phyloP scores from a whole-genome alignment of 2,113 vertebrate genomes.

The Pseudopipra pipra region DNA sequence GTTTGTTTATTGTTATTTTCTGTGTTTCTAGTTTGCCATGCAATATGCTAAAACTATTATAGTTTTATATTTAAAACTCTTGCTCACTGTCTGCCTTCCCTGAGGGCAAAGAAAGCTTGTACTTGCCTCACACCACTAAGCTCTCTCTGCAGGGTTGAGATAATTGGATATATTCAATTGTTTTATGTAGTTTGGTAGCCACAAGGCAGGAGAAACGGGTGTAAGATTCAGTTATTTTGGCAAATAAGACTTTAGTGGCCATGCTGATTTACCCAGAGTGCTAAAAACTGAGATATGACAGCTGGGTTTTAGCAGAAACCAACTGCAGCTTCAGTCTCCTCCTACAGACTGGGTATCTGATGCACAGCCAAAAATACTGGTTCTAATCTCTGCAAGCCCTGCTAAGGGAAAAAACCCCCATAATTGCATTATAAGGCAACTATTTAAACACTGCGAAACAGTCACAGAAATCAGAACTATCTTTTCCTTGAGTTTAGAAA shows the following conservation, averaged over 20 bases:
- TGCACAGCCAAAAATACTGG: background rate
- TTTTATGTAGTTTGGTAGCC: background rate
- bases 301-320: background rate
- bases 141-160: background rate
- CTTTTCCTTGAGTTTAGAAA: background rate
- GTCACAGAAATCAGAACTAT: background rate
- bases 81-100: background rate
- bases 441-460: background rate
- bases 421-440: background rate
- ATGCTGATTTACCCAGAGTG: background rate
- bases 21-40: background rate
- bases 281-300: background rate
- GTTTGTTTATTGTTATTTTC: background rate
- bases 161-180: background rate
- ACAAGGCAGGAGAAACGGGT: background rate
- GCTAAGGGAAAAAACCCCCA: background rate
- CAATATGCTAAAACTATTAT: background rate
- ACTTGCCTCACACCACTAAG: background rate
- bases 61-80: background rate
- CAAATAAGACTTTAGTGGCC: background rate
- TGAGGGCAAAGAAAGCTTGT: background rate
- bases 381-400: background rate
- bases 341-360: background rate
- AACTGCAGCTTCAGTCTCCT: background rate
- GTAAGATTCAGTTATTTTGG: background rate